Conservation (phyloP, 2,888 invertebrate genomes). For the Quadroppia sp. region DNA sequence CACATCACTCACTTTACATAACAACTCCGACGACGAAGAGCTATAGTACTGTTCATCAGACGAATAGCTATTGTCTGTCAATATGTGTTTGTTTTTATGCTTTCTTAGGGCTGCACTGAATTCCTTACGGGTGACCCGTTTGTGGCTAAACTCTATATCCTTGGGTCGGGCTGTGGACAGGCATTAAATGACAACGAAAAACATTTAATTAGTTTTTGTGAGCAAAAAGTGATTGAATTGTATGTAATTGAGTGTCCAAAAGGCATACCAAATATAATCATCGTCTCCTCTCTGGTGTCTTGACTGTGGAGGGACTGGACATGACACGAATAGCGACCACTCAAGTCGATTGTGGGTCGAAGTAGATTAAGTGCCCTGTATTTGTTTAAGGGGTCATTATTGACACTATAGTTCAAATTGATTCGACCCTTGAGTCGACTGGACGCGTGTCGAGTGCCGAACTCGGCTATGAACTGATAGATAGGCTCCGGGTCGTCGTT, state of each 20-base stretch:
- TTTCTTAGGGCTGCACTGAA: slow-evolving; percentile 24
- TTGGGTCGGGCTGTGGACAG: slow-evolving; percentile 41
- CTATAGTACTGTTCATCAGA: not conserved
- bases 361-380: slow-evolving; percentile 47
- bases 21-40: slow-evolving; percentile 42
- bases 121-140: slow-evolving; percentile 23
- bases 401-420: slow-evolving; percentile 44
- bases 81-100: slow-evolving; percentile 14
- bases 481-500: slow-evolving; percentile 48
- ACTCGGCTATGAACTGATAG: slow-evolving; percentile 49
- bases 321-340: slow-evolving; percentile 48
- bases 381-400: slow-evolving; percentile 42
- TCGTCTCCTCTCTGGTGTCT: slow-evolving; percentile 45
- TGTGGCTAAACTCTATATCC: slow-evolving; percentile 41
- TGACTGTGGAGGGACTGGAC: slow-evolving; percentile 46
- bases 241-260: not conserved
- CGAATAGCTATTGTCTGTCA: not conserved
- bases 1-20: slow-evolving; percentile 48
- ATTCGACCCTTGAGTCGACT: slow-evolving; percentile 46
- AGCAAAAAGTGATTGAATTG: not conserved
- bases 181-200: not conserved
- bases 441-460: slow-evolving; percentile 44
- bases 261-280: slow-evolving; percentile 48
- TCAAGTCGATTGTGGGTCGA: slow-evolving; percentile 47
- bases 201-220: too few species aligned